These are phyloP conservation scores for Brachymystax lenok DNA, from an alignment of 2,797 vertebrate species.

Conservation along the genomic window DNA sequence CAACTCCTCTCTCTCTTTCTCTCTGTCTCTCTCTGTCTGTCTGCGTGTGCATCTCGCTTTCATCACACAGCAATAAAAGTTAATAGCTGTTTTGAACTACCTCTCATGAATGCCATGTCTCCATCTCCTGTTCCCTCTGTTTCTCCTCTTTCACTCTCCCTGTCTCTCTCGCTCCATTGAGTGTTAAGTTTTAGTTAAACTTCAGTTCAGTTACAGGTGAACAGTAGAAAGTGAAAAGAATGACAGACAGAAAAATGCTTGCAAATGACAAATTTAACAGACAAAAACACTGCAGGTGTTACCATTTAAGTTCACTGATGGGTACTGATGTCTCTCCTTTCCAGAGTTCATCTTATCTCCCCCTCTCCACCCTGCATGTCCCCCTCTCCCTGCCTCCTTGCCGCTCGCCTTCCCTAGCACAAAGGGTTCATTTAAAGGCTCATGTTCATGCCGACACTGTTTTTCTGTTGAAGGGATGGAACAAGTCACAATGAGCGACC, in stretches of 20 bases:
- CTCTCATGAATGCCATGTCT: constrained; percentile 33
- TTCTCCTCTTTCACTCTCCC: constrained; percentile 40
- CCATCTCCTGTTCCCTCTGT: too few species aligned
- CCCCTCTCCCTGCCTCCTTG: constrained; percentile 15
- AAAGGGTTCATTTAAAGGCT: constrained; percentile 3
- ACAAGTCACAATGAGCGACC: constrained; percentile 85
- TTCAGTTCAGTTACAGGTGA: neutral
- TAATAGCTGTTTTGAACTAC: constrained; percentile 49
- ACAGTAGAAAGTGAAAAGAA: neutral
- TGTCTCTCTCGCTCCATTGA: neutral
- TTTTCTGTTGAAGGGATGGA: constrained; percentile 25
- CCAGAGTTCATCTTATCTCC: neutral
- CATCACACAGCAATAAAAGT: constrained; percentile 64
- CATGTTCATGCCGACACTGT: neutral
- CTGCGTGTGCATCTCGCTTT: constrained; percentile 31
- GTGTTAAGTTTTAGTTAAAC: neutral
- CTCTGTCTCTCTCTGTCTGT: too few species aligned
- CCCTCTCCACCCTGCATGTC: neutral
- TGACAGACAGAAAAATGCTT: neutral
- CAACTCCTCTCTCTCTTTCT: too few species aligned
- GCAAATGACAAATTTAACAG: neutral
- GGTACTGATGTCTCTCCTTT: neutral
- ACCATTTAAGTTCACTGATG: neutral
- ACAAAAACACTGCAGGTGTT: neutral
- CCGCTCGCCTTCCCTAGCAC: constrained; percentile 14